These are phyloP conservation scores for Halcyon badia DNA, from an alignment of 2,797 vertebrate species.

Conservation along the genomic window DNA sequence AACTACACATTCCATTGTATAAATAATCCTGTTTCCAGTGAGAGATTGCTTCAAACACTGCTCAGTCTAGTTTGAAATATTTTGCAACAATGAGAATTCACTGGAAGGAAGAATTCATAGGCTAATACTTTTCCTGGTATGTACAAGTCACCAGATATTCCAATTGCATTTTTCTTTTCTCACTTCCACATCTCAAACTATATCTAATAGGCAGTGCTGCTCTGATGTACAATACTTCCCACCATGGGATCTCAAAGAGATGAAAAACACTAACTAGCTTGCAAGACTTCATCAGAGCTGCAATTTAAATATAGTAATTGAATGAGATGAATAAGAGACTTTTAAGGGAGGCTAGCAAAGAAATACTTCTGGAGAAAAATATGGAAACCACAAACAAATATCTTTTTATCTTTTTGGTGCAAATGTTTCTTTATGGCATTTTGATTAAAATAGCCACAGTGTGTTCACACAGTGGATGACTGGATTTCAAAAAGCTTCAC, in stretches of 20 bases:
- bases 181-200: not conserved
- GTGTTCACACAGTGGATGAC: not conserved
- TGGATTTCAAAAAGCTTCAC: not conserved
- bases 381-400: not conserved
- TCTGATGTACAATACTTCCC: not conserved
- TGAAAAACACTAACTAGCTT: not conserved
- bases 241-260: not conserved
- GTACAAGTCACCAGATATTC: not conserved
- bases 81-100: not conserved
- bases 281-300: not conserved
- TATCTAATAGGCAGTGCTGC: not conserved
- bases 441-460: not conserved
- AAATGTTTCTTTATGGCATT: accelerated
- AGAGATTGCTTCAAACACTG: not conserved
- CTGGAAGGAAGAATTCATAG: not conserved
- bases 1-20: not conserved
- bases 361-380: not conserved
- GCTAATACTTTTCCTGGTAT: not conserved
- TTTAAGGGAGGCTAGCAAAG: not conserved
- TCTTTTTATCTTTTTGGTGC: not conserved
- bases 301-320: not conserved
- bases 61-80: not conserved
- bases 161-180: not conserved
- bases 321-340: not conserved
- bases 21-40: not conserved